Percentiles rank a stretch among this genome's conserved stretches.
These are phyloP conservation scores for Bubo blakistoni DNA, from an alignment of 2,113 vertebrate genomes.

Conservation along the genomic window DNA sequence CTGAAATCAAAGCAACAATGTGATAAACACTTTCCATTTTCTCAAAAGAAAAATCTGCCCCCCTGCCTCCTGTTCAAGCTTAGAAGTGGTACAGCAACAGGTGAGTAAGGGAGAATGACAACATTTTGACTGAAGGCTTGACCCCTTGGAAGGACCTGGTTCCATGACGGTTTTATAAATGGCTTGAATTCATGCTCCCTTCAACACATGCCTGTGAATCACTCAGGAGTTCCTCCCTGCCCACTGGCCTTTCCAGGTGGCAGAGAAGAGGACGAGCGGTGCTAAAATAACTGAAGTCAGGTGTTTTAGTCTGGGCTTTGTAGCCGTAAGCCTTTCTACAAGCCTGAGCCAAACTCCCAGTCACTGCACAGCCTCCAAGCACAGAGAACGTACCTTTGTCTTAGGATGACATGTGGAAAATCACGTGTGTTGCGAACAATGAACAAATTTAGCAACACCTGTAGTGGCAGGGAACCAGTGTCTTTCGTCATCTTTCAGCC, in stretches of 20 bases:
- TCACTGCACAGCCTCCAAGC: background rate
- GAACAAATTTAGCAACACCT: background rate
- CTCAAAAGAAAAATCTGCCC: background rate
- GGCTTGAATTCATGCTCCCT: background rate
- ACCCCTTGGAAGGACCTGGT: background rate
- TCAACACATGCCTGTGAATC: background rate
- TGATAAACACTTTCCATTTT: background rate
- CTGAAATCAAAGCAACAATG: background rate
- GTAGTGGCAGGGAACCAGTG: background rate
- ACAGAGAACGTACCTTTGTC: background rate
- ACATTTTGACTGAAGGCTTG: accelerated
- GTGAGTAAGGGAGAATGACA: background rate
- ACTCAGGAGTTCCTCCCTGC: no score
- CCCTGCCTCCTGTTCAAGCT: accelerated
- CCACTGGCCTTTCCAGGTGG: background rate
- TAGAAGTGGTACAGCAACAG: accelerated
- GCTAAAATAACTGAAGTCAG: background rate
- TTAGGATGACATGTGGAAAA: background rate
- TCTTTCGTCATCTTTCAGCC: background rate
- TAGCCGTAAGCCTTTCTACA: background rate
- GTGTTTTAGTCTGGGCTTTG: background rate
- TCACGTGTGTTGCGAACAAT: accelerated
- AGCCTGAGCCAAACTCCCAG: background rate
- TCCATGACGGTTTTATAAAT: background rate
- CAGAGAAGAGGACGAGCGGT: background rate